Base-by-base conservation (phyloP, 1,140 invertebrate species). In the Microplitis mediator region DNA sequence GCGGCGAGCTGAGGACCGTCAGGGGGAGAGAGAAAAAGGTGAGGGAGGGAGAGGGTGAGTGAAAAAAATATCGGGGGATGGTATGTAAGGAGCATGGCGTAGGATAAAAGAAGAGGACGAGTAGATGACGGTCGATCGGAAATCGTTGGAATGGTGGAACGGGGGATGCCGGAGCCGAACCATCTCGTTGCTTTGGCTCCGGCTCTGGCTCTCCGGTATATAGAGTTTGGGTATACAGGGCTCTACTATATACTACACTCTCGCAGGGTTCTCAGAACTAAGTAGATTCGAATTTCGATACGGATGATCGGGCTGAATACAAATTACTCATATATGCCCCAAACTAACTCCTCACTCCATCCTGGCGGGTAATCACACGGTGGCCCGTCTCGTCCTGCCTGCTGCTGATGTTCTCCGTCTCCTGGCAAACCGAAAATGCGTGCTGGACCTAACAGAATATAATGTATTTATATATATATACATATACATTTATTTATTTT, bases 201-300 rank as follows among this genome's bases (percentile, higher is more conserved):
- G 39, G 4, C 6, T 11, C 6, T 45, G 39, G 39, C 23, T 23
- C 23, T 45, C 39, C 6, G 39, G 39, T 45, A 9, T 45, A 11
- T 6, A 45, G 39, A 11, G 11, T 45, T 45, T 45, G 39, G 6
- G 11, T 6, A 11, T 6, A 45, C 6, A 45, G 39, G 39, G 39
- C 8, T 45, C 39, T 45, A 45, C 23, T 23, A 23, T 23, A 23
- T 23, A 23, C 23, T 45, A 45, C 6, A 45, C 39, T 45, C 39
- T 45, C 11, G 39, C 39, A 45, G 39, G 39, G 81, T 86, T 87
- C 85, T 86, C 84, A 86, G 86, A 87, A 87, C 86, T 87, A 87
- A 87, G 86, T 86, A 87, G 86, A 87, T 87, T 86, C 84, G 86
- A 87, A 86, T 87, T 87, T 87, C 85, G 86, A 86, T 87, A 87